Evolutionary conservation across 1,140 invertebrate species (phyloP).

Genomic region (Lepidurus apus): DNA sequence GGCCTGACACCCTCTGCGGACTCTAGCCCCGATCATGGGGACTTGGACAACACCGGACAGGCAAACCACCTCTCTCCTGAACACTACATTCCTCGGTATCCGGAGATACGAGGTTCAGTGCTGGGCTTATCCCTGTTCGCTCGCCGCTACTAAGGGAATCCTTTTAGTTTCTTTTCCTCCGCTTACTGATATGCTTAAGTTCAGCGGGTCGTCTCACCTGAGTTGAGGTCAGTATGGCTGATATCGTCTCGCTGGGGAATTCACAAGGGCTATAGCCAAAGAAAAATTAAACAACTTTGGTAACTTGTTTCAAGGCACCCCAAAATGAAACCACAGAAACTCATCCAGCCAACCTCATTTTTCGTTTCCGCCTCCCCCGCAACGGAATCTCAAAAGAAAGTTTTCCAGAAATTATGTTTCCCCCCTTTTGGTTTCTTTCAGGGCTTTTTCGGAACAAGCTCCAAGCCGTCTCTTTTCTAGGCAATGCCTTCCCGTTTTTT

Average conservation of each 20-base stretch:
- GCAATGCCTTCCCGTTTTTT: background rate
- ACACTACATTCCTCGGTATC: slow-evolving; percentile 61
- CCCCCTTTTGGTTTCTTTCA: background rate
- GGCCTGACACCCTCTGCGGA: slow-evolving; percentile 67
- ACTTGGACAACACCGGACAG: slow-evolving; percentile 50
- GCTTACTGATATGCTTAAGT: slow-evolving; percentile 86
- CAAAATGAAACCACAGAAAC: background rate
- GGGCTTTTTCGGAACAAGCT: background rate
- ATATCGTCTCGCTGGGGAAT: background rate
- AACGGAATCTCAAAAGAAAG: background rate
- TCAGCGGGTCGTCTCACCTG: slow-evolving; percentile 68
- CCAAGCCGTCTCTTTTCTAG: background rate
- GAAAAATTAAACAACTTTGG: background rate
- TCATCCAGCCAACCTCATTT: background rate
- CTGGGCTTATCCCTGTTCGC: slow-evolving; percentile 73
- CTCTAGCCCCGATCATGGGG: slow-evolving; percentile 61
- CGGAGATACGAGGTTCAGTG: slow-evolving; percentile 51
- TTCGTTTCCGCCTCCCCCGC: background rate
- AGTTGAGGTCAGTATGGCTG: slow-evolving; percentile 53
- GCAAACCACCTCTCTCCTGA: slow-evolving; percentile 49
- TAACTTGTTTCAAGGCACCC: background rate
- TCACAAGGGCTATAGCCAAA: background rate
- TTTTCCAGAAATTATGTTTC: background rate
- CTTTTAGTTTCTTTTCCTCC: slow-evolving; percentile 88
- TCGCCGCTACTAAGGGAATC: slow-evolving; percentile 82